These are phyloP conservation scores for Gila orcuttii DNA, from an alignment of 2,113 vertebrate genomes.

Conservation along the genomic window DNA sequence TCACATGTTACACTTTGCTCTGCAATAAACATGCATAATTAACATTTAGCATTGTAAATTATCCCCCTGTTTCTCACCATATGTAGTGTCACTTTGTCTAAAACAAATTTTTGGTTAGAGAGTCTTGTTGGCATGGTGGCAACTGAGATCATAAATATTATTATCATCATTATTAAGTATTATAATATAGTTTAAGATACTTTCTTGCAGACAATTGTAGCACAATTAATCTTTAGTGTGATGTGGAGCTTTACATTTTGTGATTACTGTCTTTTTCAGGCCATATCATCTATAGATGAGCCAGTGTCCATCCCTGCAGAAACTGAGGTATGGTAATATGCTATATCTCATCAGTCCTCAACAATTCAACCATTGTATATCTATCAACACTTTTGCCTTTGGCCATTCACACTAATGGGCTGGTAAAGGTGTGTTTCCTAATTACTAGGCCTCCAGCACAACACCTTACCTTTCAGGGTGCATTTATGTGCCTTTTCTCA, in stretches of 20 bases:
- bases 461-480: constrained; percentile 3
- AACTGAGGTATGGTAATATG: constrained; percentile 29
- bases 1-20: background rate
- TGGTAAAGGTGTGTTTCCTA: background rate
- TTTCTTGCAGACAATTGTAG: background rate
- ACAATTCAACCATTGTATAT: background rate
- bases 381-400: constrained; percentile 7
- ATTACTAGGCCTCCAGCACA: background rate
- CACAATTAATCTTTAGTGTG: background rate
- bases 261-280: background rate
- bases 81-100: background rate
- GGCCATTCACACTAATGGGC: background rate
- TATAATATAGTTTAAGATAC: background rate
- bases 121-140: background rate
- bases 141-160: background rate
- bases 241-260: background rate
- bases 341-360: background rate
- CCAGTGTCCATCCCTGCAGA: background rate
- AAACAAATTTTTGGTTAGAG: background rate
- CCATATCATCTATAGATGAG: constrained; percentile 8
- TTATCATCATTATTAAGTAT: background rate
- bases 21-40: constrained; percentile 4
- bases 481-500: background rate
- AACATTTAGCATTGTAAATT: background rate
- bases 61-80: background rate